Conservation (phyloP, 35 echinoderm and acorn worm genomes). For the Holothuria glaberrima region DNA sequence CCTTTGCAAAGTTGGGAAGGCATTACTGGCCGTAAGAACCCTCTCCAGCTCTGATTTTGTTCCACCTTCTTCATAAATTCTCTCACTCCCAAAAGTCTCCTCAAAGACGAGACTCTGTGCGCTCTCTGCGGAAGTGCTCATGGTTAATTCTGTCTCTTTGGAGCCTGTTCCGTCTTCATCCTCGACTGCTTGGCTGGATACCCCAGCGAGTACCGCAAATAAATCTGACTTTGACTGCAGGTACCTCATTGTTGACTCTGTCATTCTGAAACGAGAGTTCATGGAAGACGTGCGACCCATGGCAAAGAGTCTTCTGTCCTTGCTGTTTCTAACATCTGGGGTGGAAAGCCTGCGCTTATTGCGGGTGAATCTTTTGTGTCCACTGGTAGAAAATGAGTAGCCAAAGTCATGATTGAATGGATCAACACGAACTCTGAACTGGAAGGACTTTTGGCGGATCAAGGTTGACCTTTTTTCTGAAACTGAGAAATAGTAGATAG, state of each 20-base stretch:
- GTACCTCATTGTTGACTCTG: constrained; percentile 81
- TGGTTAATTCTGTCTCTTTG: constrained; percentile 8
- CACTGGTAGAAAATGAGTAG: constrained; percentile 62
- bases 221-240: constrained; percentile 85
- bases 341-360: constrained; percentile 58
- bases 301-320: not conserved
- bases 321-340: not conserved
- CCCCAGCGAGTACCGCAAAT: constrained; percentile 75
- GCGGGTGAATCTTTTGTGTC: not conserved
- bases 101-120: constrained; percentile 62
- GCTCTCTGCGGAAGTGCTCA: constrained; percentile 42
- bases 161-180: constrained; percentile 52
- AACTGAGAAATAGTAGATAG: not conserved
- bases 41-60: constrained; percentile 53
- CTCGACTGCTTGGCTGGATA: constrained; percentile 67
- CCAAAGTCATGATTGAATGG: constrained; percentile 73
- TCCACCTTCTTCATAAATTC: constrained; percentile 28
- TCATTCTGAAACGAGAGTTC: constrained; percentile 75
- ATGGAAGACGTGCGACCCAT: not conserved
- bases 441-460: constrained; percentile 61
- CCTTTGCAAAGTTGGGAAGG: constrained; percentile 74
- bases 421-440: constrained; percentile 70
- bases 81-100: constrained; percentile 73
- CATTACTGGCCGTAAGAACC: constrained; percentile 51
- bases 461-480: constrained; percentile 32